Conservation (phyloP, 30 jellyfish, hydroid and myxozoan genomes). For the Cassiopea xamachana region DNA sequence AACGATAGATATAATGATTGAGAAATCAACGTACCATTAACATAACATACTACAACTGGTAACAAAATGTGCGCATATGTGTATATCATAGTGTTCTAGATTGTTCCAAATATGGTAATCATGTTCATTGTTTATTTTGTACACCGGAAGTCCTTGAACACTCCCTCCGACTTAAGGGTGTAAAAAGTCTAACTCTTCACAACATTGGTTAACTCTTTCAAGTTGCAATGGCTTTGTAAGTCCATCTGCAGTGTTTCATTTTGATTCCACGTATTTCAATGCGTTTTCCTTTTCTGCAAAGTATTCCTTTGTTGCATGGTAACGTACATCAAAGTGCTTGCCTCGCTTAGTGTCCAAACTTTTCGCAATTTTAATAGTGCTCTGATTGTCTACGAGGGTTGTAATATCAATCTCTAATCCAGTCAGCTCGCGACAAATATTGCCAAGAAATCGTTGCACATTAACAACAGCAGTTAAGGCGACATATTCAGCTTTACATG, state of each 20-base stretch:
- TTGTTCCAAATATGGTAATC: neutral
- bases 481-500: neutral
- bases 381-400: neutral
- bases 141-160: neutral
- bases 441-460: neutral
- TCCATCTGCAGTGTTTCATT: neutral
- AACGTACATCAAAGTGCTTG: conserved; percentile 14
- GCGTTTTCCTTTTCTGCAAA: neutral
- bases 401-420: neutral
- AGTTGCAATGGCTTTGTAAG: conserved; percentile 12
- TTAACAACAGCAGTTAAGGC: neutral
- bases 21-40: neutral
- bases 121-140: neutral
- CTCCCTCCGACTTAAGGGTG: conserved; percentile 7
- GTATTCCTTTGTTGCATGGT: conserved; percentile 5
- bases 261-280: conserved; percentile 6
- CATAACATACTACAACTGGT: neutral
- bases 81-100: neutral
- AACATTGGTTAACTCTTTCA: neutral
- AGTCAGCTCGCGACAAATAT: neutral
- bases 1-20: neutral
- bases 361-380: neutral
- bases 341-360: conserved; percentile 8
- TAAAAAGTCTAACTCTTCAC: neutral
- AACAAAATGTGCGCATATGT: neutral